phyloP scores from a whole-genome alignment of 1,140 invertebrate genomes.

The Dendroctonus valens region DNA sequence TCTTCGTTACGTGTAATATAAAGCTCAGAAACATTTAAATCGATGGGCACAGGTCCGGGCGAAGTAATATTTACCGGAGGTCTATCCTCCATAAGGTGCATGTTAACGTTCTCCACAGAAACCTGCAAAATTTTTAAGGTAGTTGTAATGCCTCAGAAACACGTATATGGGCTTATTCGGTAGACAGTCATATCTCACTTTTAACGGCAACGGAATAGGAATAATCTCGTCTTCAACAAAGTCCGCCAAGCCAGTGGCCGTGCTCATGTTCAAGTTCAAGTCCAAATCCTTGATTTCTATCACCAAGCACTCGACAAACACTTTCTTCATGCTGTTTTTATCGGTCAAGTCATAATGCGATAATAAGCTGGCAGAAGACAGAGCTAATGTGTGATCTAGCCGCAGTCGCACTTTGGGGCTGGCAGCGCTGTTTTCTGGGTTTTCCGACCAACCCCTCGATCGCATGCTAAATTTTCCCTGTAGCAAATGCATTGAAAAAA shows the following conservation, averaged over 20 bases:
- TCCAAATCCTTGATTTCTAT: slow-evolving; percentile 66
- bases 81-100: slow-evolving; percentile 77
- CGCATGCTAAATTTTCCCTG: slow-evolving; percentile 72
- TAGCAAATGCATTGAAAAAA: too few relatives aligned
- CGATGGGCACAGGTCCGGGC: slow-evolving; percentile 75
- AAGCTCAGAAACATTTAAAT: slow-evolving; percentile 70
- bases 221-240: slow-evolving; percentile 84
- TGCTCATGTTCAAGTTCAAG: slow-evolving; percentile 76
- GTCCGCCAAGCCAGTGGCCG: slow-evolving; percentile 73
- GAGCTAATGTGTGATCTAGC: slow-evolving; percentile 58
- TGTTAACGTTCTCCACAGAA: slow-evolving; percentile 64
- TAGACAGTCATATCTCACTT: slow-evolving; percentile 54
- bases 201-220: slow-evolving; percentile 72
- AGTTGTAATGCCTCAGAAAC: not conserved
- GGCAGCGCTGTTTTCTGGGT: slow-evolving; percentile 49
- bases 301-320: slow-evolving; percentile 57
- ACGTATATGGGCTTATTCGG: slow-evolving; percentile 8
- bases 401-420: slow-evolving; percentile 53
- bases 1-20: slow-evolving; percentile 63
- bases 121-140: slow-evolving; percentile 52
- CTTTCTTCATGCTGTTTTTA: slow-evolving; percentile 48
- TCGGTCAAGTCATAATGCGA: slow-evolving; percentile 47
- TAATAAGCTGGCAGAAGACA: slow-evolving; percentile 34
- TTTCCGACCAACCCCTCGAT: slow-evolving; percentile 68
- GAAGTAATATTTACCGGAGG: slow-evolving; percentile 79